Percentiles rank a stretch among this genome's conserved stretches.
Conservation (phyloP, 2,888 invertebrate species). For the Eupithecia exiguata region DNA sequence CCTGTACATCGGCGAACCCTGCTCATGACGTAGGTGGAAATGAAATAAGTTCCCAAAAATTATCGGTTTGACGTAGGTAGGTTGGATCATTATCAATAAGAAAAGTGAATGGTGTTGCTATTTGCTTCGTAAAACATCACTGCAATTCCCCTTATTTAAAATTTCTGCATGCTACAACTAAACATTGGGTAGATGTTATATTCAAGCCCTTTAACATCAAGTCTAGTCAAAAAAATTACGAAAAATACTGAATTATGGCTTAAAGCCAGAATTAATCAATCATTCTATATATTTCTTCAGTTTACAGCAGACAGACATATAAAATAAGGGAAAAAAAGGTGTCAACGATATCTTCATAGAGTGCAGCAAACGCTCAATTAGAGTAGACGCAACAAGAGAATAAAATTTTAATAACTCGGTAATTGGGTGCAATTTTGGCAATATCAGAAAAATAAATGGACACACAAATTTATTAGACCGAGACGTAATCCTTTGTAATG, state of each 20-base stretch:
- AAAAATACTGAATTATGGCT: too few relatives aligned
- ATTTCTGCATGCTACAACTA: neutral
- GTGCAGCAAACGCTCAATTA: neutral
- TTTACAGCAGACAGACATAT: neutral
- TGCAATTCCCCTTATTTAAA: neutral
- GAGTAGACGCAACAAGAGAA: neutral
- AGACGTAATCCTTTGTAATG: slow-evolving; percentile 39
- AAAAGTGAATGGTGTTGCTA: neutral
- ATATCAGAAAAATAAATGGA: slow-evolving; percentile 29
- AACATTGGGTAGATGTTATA: neutral
- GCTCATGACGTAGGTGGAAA: too few relatives aligned
- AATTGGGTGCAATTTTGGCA: slow-evolving; percentile 35
- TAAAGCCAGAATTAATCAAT: too few relatives aligned
- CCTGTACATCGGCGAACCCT: too few relatives aligned
- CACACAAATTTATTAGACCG: slow-evolving; percentile 36
- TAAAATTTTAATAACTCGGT: neutral
- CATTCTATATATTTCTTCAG: too few relatives aligned
- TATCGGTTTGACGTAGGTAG: neutral
- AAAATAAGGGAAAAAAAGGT: neutral
- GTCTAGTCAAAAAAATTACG: neutral
- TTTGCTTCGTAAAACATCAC: neutral
- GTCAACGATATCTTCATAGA: neutral
- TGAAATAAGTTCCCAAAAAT: too few relatives aligned
- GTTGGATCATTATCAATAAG: neutral
- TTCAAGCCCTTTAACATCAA: neutral